Conservation (phyloP, 2,888 invertebrate genomes). For the Agrotis ipsilon region DNA sequence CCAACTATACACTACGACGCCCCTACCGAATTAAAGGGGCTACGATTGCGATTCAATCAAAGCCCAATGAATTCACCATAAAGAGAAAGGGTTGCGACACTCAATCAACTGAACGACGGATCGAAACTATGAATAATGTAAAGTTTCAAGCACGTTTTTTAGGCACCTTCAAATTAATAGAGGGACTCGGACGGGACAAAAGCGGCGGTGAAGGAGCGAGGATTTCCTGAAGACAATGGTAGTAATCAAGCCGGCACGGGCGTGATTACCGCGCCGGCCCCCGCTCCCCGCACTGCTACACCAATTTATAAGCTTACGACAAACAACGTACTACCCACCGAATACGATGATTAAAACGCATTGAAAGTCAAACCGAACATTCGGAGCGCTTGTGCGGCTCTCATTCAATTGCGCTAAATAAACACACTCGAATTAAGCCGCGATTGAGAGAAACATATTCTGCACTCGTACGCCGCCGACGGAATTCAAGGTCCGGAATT, state of each 20-base stretch:
- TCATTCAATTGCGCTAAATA: constrained; percentile 58
- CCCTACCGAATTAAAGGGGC: constrained; percentile 77
- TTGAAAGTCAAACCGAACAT: constrained; percentile 55
- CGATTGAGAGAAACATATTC: constrained; percentile 59
- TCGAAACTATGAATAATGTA: constrained; percentile 64
- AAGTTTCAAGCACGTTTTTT: constrained; percentile 71
- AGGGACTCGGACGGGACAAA: constrained; percentile 74
- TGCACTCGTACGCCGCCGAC: constrained; percentile 42
- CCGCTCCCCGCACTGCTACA: constrained; percentile 63
- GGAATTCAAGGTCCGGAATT: constrained; percentile 64
- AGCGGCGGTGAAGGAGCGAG: constrained; percentile 78
- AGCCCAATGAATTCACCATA: constrained; percentile 74
- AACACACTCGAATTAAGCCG: constrained; percentile 58
- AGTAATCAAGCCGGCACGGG: constrained; percentile 81
- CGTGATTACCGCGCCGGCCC: constrained; percentile 73
- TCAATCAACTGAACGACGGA: constrained; percentile 62
- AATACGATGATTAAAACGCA: constrained; percentile 59
- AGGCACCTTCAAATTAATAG: constrained; percentile 74
- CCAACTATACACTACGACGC: constrained; percentile 65
- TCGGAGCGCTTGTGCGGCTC: constrained; percentile 38
- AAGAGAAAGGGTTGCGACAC: constrained; percentile 73
- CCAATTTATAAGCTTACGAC: constrained; percentile 80
- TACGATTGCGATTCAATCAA: constrained; percentile 79
- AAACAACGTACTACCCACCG: constrained; percentile 68
- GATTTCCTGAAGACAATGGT: constrained; percentile 84